Base-by-base conservation (phyloP, 2,888 invertebrate species). In the Drepanosiphum platanoidis region DNA sequence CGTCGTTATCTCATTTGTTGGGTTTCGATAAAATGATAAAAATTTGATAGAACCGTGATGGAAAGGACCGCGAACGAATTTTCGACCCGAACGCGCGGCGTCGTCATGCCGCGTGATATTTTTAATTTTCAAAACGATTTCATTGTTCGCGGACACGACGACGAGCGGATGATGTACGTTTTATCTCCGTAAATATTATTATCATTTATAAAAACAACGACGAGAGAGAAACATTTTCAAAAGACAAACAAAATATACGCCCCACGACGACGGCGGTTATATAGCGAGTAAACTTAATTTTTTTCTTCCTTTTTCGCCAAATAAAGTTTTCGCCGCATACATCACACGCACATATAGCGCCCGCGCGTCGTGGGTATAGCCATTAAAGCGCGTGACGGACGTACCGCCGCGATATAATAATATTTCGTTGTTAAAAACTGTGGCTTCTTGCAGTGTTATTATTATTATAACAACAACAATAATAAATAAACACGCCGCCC, bases 351-450 rank as follows among this genome's bases (percentile, higher is more conserved):
- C 22, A 58, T 58, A n/a, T n/a, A 58, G 42, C 5, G 8, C 5
- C 5, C 11, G 42, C 11, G 11, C 42, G 42, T 42, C 11, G 11
- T 42, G 11, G 42, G 11, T 42, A 42, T 42, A 46, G 46, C 15
- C 46, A 13, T 46, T 46, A 46, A 46, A 46, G 58, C n/a, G n/a
- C 5, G n/a, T 58, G 3, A 58, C n/a, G 58, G 46, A 46, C 39
- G 34, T 68, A 70, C 32, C 9, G 34, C 34, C 34, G n/a, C 34
- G 27, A 72, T 42, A 72, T 30, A 72, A 72, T 30, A 27, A 72
- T 27, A 42, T 30, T 42, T 74, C 32, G 74, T 74, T 52, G 74
- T 74, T 74, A 74, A 74, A 74, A 74, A 52, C 52, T 52, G 46
- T 7, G 11, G 22, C 46, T 52, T 52, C 22, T n/a, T n/a, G n/a